Evolutionary conservation across 2,888 invertebrate genomes (phyloP).

Genomic region (Reticulitermes lucifugus): DNA sequence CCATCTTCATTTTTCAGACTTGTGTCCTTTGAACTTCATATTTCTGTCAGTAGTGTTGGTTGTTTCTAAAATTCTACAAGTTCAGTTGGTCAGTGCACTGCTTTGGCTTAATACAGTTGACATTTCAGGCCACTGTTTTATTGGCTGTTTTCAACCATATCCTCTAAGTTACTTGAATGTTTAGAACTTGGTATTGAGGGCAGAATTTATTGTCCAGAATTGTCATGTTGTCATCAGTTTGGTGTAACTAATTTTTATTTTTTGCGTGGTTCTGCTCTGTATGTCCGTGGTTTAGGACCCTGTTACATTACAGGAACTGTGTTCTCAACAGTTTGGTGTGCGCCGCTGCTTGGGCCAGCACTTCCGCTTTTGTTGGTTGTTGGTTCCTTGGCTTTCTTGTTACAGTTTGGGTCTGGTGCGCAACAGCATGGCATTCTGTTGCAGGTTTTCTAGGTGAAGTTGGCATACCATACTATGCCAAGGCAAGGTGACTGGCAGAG

Average conservation of each 20-base stretch:
- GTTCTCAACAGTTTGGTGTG: not conserved
- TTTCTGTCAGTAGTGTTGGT: not conserved
- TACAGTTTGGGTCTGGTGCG: conserved; percentile 10
- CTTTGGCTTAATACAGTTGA: too few relatives aligned
- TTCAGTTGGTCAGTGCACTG: too few relatives aligned
- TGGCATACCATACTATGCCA: conserved; percentile 28
- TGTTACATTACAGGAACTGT: not conserved
- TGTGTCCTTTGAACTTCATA: too few relatives aligned
- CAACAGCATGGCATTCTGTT: conserved; percentile 45
- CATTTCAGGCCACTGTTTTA: too few relatives aligned
- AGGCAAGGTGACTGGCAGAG: conserved; percentile 39
- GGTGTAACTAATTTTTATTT: too few relatives aligned
- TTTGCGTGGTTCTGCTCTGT: too few relatives aligned
- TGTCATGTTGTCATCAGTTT: too few relatives aligned
- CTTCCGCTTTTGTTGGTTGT: not conserved
- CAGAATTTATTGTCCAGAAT: too few relatives aligned
- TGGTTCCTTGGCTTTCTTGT: not conserved
- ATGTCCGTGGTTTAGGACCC: not conserved
- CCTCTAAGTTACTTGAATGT: too few relatives aligned
- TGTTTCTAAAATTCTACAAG: not conserved
- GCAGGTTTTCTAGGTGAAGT: conserved; percentile 50
- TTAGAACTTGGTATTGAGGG: too few relatives aligned
- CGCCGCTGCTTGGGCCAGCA: not conserved
- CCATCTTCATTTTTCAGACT: too few relatives aligned
- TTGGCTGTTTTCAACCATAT: too few relatives aligned